Evolutionary conservation across 2,888 invertebrate species (phyloP).

Genomic region (Cheilosia pagana): DNA sequence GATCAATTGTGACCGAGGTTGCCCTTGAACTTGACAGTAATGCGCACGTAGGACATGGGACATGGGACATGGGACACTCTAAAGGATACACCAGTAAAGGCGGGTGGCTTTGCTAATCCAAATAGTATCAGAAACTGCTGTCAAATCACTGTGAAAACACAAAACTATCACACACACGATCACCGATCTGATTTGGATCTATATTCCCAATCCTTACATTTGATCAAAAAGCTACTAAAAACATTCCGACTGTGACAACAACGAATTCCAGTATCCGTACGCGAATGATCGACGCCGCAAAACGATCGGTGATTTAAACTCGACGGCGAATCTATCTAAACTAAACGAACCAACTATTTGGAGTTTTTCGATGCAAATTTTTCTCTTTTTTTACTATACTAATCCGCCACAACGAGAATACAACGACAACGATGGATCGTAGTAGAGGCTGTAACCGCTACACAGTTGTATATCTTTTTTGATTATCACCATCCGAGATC

Average conservation of each 20-base stretch:
- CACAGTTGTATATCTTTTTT: constrained; percentile 61
- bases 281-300: constrained; percentile 37
- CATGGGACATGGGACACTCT: too few relatives aligned
- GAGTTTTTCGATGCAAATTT: constrained; percentile 62
- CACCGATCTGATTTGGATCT: constrained; percentile 9
- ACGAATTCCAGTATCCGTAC: constrained; percentile 13
- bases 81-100: constrained; percentile 1
- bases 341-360: constrained; percentile 74
- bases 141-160: constrained; percentile 48
- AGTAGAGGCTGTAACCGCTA: constrained; percentile 40
- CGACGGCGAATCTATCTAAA: constrained; percentile 74
- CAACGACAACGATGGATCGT: constrained; percentile 42
- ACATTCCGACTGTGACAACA: constrained; percentile 39
- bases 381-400: constrained; percentile 44
- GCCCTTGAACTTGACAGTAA: constrained; percentile 67
- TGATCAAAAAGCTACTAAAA: constrained; percentile 31
- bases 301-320: constrained; percentile 67
- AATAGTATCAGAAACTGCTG: background rate
- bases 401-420: constrained; percentile 38
- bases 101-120: too few relatives aligned
- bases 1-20: constrained; percentile 64
- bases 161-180: constrained; percentile 43
- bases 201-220: constrained; percentile 32
- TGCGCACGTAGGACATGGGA: background rate
- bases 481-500: constrained; percentile 62